phyloP scores from a whole-genome alignment of 2,113 vertebrate genomes.

The Calyptomena viridis region DNA sequence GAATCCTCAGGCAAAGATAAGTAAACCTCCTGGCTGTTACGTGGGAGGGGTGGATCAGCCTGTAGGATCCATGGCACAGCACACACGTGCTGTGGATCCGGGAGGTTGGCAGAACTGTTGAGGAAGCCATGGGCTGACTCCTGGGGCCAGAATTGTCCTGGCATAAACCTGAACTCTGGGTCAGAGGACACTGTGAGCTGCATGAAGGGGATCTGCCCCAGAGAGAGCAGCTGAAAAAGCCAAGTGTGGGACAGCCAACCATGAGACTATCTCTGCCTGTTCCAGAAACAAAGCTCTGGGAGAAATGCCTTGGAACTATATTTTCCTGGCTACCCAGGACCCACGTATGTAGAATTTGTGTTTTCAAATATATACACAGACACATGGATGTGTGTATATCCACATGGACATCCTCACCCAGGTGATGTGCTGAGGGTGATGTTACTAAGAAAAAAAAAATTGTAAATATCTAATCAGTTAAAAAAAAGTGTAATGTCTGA shows the following conservation, averaged over 20 bases:
- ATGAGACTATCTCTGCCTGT: neutral
- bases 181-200: neutral
- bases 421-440: neutral
- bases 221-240: neutral
- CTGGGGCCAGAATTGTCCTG: neutral
- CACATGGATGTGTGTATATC: fast-evolving
- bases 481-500: neutral
- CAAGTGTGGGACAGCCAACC: neutral
- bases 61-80: fast-evolving
- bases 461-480: neutral
- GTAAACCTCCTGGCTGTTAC: neutral
- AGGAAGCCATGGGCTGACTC: neutral
- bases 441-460: neutral
- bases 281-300: neutral
- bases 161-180: neutral
- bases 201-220: neutral
- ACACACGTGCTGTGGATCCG: fast-evolving
- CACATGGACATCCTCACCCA: neutral
- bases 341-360: neutral
- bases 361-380: neutral
- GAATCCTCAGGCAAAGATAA: neutral
- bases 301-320: neutral
- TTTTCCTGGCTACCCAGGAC: neutral
- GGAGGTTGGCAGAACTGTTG: neutral
- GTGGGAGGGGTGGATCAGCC: neutral